These are phyloP conservation scores for Sus cebifrons DNA, from an alignment of 2,797 vertebrate species.

Conservation along the genomic window DNA sequence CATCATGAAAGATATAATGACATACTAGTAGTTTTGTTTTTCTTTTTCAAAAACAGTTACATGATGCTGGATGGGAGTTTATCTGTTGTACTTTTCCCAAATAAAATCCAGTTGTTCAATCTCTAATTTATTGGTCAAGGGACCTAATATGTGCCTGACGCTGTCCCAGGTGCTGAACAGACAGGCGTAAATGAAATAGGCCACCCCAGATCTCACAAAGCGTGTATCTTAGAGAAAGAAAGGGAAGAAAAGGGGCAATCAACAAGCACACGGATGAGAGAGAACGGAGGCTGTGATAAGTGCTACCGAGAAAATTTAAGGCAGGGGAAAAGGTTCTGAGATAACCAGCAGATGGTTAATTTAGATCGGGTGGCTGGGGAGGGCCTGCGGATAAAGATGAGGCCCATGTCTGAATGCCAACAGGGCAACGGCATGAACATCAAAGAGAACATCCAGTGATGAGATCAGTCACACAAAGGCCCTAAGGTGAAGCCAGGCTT, in stretches of 20 bases:
- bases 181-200: background rate
- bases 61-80: background rate
- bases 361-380: background rate
- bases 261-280: background rate
- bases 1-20: background rate
- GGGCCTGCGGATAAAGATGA: background rate
- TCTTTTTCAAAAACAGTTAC: background rate
- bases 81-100: background rate
- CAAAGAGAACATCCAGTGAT: accelerated
- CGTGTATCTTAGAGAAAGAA: background rate
- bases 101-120: slow-evolving; percentile 15
- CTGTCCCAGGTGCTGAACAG: slow-evolving; percentile 48
- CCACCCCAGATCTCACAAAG: background rate
- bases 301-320: background rate
- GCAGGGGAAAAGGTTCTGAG: background rate
- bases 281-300: background rate
- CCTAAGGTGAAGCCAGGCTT: background rate
- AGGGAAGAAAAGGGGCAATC: background rate
- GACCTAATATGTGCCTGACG: background rate
- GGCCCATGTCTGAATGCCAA: background rate
- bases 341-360: background rate
- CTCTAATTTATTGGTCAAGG: background rate
- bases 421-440: background rate
- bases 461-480: background rate
- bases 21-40: background rate